Percentiles rank a stretch among this genome's conserved stretches.
phyloP scores from a whole-genome alignment of 1,140 invertebrate species.

The Caligus rogercresseyi region DNA sequence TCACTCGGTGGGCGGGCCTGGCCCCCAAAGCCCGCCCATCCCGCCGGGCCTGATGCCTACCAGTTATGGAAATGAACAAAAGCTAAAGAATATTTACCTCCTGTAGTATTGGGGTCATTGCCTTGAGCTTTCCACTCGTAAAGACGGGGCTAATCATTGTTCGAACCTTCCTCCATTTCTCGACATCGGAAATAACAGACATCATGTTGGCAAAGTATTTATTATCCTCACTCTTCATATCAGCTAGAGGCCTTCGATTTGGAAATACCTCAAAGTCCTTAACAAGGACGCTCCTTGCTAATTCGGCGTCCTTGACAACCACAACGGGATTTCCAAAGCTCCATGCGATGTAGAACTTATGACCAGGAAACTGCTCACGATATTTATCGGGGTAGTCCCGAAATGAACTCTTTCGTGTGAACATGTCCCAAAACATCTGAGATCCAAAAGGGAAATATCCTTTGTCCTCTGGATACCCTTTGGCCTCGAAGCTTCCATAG shows the following conservation, averaged over 20 bases:
- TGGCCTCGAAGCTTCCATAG: background rate
- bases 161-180: conserved; percentile 14
- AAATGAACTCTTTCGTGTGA: background rate
- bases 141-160: conserved; percentile 2
- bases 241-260: background rate
- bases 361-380: background rate
- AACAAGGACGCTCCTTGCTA: background rate
- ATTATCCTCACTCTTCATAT: background rate
- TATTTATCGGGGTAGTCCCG: background rate
- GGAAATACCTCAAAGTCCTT: conserved; percentile 16
- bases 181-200: background rate
- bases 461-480: background rate
- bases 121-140: conserved; percentile 12
- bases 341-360: background rate
- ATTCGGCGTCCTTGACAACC: background rate
- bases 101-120: background rate
- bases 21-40: no score
- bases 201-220: conserved; percentile 2
- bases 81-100: no score
- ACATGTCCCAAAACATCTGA: background rate
- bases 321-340: conserved; percentile 1
- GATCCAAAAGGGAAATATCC: background rate
- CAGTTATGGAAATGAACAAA: no score
- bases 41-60: no score
- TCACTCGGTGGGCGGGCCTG: no score